Conservation (phyloP, 2,113 vertebrate genomes). For the Natator depressus region DNA sequence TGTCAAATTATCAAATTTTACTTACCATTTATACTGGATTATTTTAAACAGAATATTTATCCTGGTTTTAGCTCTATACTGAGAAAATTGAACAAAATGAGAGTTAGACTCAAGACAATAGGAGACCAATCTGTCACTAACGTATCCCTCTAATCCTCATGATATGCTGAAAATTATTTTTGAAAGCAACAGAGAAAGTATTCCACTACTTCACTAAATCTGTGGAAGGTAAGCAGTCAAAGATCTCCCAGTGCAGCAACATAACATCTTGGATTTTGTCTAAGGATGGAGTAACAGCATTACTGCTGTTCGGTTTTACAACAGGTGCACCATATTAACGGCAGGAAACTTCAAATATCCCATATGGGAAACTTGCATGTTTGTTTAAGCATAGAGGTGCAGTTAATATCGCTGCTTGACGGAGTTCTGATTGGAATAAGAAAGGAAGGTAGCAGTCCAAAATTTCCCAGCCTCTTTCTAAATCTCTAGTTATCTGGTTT, state of each 20-base stretch:
- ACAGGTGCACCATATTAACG: conserved; percentile 24
- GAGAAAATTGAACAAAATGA: conserved; percentile 47
- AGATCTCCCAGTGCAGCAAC: background rate
- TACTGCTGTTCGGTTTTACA: background rate
- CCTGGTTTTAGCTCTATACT: background rate
- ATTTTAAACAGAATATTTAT: background rate
- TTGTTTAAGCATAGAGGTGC: background rate
- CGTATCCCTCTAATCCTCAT: conserved; percentile 18
- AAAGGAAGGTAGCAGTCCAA: background rate
- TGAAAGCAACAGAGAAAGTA: background rate
- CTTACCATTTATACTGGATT: rapidly evolving
- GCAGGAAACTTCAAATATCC: conserved; percentile 32
- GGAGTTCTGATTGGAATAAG: background rate
- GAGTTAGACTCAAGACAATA: conserved; percentile 32
- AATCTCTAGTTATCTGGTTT: conserved; percentile 34
- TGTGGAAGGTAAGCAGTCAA: background rate
- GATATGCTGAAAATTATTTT: background rate
- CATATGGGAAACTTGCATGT: conserved; percentile 10
- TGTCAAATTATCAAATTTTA: background rate
- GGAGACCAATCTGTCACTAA: background rate
- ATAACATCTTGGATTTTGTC: conserved; percentile 29
- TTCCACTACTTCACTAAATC: conserved; percentile 14
- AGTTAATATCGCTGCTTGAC: background rate
- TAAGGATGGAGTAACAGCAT: background rate
- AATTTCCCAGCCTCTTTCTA: conserved; percentile 21